phyloP scores from a whole-genome alignment of 2,113 vertebrate species.

The Fulmarus glacialis region DNA sequence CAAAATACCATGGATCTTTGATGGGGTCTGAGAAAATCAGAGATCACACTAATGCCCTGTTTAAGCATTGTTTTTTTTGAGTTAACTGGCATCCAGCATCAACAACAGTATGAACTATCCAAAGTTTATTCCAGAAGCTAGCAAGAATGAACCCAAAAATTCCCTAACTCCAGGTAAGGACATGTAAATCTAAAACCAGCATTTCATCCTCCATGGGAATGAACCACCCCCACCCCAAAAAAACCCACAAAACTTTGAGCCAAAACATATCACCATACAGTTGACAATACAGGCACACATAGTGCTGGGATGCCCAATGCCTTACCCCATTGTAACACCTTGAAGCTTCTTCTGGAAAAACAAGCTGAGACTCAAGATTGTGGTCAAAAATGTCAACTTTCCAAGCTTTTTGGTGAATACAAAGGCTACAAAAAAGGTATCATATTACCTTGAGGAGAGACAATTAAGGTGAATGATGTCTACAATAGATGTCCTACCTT shows the following conservation, averaged over 20 bases:
- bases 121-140: background rate
- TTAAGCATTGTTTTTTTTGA: background rate
- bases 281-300: background rate
- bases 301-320: too few species aligned
- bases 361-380: background rate
- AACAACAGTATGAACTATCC: background rate
- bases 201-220: background rate
- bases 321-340: background rate
- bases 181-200: background rate
- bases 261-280: background rate
- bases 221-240: background rate
- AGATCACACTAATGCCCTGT: background rate
- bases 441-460: background rate
- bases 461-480: background rate
- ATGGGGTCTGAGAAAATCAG: background rate
- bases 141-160: background rate
- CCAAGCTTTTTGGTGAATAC: background rate
- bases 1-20: background rate
- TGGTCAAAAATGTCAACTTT: background rate
- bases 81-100: background rate
- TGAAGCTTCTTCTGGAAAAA: background rate
- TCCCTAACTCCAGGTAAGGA: background rate
- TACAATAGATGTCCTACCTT: background rate
- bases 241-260: background rate
- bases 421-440: background rate